Evolutionary conservation across 2,797 vertebrate species (phyloP).

Genomic region (Pagetopsis macropterus): DNA sequence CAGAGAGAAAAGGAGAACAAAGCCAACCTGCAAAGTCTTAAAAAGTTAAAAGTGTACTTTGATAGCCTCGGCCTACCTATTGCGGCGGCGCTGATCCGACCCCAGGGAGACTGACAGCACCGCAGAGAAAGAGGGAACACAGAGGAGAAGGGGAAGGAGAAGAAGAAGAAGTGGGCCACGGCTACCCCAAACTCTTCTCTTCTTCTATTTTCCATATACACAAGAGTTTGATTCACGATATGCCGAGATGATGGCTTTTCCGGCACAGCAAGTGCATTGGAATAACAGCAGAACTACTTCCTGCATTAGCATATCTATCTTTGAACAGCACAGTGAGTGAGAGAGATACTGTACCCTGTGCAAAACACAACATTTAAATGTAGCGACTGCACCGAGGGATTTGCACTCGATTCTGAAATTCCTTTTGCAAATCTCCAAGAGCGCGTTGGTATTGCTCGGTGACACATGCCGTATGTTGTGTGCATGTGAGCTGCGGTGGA

Average conservation of each 20-base stretch:
- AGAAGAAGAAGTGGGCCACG: constrained; percentile 80
- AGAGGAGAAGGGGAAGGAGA: constrained; percentile 55
- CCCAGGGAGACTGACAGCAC: constrained; percentile 81
- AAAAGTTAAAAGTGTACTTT: constrained; percentile 87
- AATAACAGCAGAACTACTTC: constrained; percentile 52
- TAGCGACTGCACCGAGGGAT: constrained; percentile 58
- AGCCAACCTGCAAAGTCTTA: constrained; percentile 85
- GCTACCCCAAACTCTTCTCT: constrained; percentile 79
- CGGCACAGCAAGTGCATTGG: constrained; percentile 47
- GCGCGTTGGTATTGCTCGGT: constrained; percentile 51
- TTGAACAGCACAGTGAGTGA: constrained; percentile 60
- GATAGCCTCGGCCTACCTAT: constrained; percentile 85
- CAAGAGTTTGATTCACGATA: constrained; percentile 51
- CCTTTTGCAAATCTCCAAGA: constrained; percentile 68
- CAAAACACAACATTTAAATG: constrained; percentile 64
- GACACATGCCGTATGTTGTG: constrained; percentile 29
- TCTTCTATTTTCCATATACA: constrained; percentile 62
- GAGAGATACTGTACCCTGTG: constrained; percentile 51
- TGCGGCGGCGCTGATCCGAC: constrained; percentile 80
- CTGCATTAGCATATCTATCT: constrained; percentile 71
- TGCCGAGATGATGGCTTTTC: constrained; percentile 66
- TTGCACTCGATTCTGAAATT: constrained; percentile 58
- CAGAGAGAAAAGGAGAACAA: constrained; percentile 82
- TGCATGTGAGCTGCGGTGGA: constrained; percentile 17
- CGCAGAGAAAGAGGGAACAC: constrained; percentile 71